phyloP scores from a whole-genome alignment of 2,888 invertebrate genomes.

The Caenorhabditis sinica region DNA sequence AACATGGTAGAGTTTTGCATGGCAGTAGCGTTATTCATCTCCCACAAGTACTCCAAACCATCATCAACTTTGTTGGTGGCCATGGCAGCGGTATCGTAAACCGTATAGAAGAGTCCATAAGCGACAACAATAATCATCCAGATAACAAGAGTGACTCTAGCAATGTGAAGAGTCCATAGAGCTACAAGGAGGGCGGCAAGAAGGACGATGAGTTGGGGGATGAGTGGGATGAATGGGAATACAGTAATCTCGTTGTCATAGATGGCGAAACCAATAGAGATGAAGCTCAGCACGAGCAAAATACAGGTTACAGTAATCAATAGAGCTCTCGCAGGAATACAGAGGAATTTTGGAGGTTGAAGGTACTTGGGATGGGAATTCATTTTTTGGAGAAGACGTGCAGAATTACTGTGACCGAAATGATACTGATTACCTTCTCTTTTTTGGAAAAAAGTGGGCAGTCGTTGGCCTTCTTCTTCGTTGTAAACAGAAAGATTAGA shows the following conservation, averaged over 20 bases:
- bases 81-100: background rate
- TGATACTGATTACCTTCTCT: background rate
- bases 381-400: background rate
- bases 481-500: background rate
- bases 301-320: background rate
- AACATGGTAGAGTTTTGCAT: conserved; percentile 7
- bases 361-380: background rate
- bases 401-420: too few relatives aligned
- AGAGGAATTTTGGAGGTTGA: background rate
- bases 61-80: background rate
- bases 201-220: background rate
- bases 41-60: background rate
- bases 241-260: background rate
- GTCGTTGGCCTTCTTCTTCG: background rate
- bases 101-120: background rate
- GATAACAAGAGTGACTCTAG: background rate
- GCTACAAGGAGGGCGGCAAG: background rate
- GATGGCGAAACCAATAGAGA: background rate
- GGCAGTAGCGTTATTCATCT: background rate
- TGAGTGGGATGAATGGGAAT: background rate
- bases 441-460: too few relatives aligned
- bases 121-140: background rate
- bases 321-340: background rate
- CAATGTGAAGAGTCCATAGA: background rate
- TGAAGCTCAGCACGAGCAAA: background rate